Evolutionary conservation across 1,140 invertebrate species (phyloP), one percentile per base, ranked within the genome.

Genomic region (Neodiprion lecontei): DNA sequence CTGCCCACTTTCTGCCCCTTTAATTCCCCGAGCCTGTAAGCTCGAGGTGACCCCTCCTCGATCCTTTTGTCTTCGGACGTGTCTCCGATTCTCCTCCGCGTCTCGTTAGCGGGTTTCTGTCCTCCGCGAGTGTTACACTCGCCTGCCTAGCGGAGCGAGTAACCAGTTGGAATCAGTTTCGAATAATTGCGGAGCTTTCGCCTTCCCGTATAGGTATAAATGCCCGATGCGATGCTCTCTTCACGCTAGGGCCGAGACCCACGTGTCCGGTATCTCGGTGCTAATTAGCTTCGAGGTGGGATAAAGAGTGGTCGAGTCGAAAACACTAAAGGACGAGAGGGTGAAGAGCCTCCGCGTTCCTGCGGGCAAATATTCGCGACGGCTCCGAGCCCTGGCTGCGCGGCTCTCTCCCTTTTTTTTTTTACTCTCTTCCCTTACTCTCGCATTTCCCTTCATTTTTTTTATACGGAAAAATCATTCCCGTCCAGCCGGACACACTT

Each of bases 111-210:
- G 61, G 17, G 61, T 14, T 65, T 80, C 77, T 73, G 70, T 74
- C 66, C 72, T 75, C 69, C 66, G 71, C 69, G 74, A 79, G 76
- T 71, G 28, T 65, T 72, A 72, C 72, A 69, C 11, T 78, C 75
- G 75, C 48, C 17, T 76, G 74, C 77, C 79, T 80, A 71, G 73
- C 72, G 75, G 77, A 74, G 74, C 70, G 80, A 76, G 80, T 82
- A 85, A 84, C 84, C 79, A 83, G 82, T 80, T 83, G 80, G 82
- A 84, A 82, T 82, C 82, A 85, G 83, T 84, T 83, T 82, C 77
- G 78, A 84, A 82, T 84, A 84, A 84, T 84, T 79, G 82, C 79
- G 78, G 80, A 80, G 74, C 80, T 69, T 14, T 50, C 14, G 7
- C 23, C 9, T 70, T 69, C 17, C 47, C 10, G 17, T 21, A 21